Evolutionary conservation across 2,113 vertebrate species (phyloP).

Genomic region (Penelope pileata): DNA sequence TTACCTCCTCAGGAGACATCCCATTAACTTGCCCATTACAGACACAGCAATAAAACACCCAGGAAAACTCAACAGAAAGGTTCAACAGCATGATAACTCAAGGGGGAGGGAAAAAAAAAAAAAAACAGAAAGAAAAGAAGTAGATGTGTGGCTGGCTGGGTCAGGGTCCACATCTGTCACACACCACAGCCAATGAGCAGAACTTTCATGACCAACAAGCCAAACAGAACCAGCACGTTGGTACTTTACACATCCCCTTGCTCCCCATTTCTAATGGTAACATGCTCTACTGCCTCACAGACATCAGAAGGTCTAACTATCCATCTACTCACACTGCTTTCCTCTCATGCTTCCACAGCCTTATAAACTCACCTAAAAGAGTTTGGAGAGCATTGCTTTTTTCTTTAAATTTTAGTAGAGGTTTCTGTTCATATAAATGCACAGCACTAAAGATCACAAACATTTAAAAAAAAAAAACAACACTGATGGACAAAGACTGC

Average conservation of each 20-base stretch:
- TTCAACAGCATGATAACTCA: background rate
- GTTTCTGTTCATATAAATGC: background rate
- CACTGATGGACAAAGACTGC: background rate
- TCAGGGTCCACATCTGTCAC: fast-evolving
- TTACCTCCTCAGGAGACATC: background rate
- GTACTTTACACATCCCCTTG: background rate
- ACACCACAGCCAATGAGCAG: fast-evolving
- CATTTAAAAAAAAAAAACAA: background rate
- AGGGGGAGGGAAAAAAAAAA: too few relatives aligned
- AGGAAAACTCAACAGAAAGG: background rate
- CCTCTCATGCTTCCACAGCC: background rate
- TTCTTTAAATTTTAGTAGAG: background rate
- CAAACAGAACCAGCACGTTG: background rate
- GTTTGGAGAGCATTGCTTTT: background rate
- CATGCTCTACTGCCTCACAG: background rate
- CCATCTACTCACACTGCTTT: background rate
- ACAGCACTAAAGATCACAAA: background rate
- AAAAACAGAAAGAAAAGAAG: background rate
- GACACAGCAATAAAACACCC: background rate
- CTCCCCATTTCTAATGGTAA: background rate
- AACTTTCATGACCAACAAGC: background rate
- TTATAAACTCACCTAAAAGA: background rate
- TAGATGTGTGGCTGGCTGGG: background rate
- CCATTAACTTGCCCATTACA: background rate
- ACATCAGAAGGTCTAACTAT: background rate